phyloP scores from a whole-genome alignment of 2,113 vertebrate genomes.

The Colaptes auratus region DNA sequence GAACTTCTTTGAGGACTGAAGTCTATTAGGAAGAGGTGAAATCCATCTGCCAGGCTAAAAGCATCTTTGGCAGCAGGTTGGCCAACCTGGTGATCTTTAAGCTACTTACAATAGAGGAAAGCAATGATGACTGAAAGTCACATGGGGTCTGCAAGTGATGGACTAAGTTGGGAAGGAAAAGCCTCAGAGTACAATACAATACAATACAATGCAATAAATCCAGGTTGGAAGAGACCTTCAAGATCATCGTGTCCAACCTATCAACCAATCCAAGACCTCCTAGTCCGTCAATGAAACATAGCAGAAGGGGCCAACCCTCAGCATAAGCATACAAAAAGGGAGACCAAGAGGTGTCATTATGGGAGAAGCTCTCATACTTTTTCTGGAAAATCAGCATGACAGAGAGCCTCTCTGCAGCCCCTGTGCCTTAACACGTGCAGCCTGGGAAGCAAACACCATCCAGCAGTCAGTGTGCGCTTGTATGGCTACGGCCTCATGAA shows the following conservation, averaged over 20 bases:
- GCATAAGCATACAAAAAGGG: neutral
- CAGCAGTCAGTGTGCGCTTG: neutral
- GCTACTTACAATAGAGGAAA: neutral
- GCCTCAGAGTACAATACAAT: neutral
- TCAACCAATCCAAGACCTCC: no score
- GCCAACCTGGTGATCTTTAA: neutral
- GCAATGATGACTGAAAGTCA: neutral
- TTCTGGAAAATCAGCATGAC: neutral
- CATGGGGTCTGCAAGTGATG: neutral
- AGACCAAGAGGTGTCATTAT: neutral
- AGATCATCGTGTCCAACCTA: no score
- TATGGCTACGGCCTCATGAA: neutral
- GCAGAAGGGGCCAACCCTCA: neutral
- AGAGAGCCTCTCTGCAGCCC: neutral
- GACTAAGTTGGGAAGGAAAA: neutral
- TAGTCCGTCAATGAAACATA: neutral
- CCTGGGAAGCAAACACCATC: neutral
- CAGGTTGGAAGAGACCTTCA: no score
- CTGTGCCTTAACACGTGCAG: neutral
- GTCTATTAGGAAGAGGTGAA: neutral
- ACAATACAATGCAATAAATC: no score
- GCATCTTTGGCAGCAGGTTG: neutral
- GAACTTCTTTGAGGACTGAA: neutral
- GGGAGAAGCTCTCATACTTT: neutral
- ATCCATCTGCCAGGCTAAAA: neutral